Base-by-base conservation (phyloP, 2,888 invertebrate species). In the Drosophila subquinaria region DNA sequence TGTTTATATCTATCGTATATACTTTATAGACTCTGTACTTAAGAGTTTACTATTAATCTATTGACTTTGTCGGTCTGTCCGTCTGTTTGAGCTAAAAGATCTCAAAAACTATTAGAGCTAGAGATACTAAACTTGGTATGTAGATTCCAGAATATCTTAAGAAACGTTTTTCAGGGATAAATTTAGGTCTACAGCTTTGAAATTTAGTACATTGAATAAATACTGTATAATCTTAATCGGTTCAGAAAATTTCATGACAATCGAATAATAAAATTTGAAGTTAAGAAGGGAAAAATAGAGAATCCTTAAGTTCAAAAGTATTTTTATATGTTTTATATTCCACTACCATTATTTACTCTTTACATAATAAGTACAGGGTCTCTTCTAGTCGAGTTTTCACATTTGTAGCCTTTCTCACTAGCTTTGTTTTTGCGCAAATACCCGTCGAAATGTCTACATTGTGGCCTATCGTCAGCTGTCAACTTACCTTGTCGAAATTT, bases 401-500 rank as follows among this genome's bases (percentile, higher is more conserved):
- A 13, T 6, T n/a, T 38, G n/a, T 38, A n/a, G 13, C n/a, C 8
- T 2, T n/a, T 38, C n/a, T 3, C 2, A 38, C 38, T 38, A n/a
- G 6, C n/a, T 2, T n/a, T 13, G n/a, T 40, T 45, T 27, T 27
- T 23, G 23, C 13, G 13, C 23, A 36, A 51, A 36, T 20, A 36
- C 35, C n/a, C 51, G 20, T 56, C n/a, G 56, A 56, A 43, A 20
- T 30, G 20, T 17, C 47, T 53, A 53, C 36, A 53, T 27, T 27
- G 36, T 23, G 38, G 53, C 57, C 55, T 52, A 55, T 42, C 42
- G 17, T 55, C 45, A 36, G 17, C 27, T 43, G 40, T 47, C 15
- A 53, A 64, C 76, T 62, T 20, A 76, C 76, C 65, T 77, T 11
- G n/a, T 10, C 1, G 20, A n/a, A 27, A 17, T 33, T 60, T 42